phyloP scores from a whole-genome alignment of 2,888 invertebrate species.

The Pecten maximus region DNA sequence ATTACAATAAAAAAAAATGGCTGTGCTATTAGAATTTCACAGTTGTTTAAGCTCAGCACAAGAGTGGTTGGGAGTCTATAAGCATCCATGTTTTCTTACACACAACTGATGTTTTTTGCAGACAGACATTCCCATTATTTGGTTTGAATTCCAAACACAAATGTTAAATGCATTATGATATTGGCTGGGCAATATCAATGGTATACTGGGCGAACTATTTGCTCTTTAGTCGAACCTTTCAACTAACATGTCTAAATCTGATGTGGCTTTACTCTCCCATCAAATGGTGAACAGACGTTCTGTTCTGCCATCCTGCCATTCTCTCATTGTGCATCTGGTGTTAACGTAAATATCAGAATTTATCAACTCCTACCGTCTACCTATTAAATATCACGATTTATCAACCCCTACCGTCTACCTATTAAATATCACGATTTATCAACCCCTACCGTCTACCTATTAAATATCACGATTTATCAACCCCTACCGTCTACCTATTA shows the following conservation, averaged over 20 bases:
- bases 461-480: too few relatives aligned
- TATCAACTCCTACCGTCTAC: not conserved
- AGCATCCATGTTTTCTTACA: not conserved
- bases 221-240: not conserved
- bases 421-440: too few relatives aligned
- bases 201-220: not conserved
- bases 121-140: not conserved
- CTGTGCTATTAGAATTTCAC: not conserved
- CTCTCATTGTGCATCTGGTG: not conserved
- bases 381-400: not conserved
- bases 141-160: not conserved
- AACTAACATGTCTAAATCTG: not conserved
- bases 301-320: not conserved
- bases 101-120: not conserved
- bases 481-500: too few relatives aligned
- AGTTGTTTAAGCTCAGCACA: not conserved
- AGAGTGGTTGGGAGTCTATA: not conserved
- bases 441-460: too few relatives aligned
- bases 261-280: not conserved
- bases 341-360: not conserved
- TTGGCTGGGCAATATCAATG: not conserved
- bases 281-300: constrained; percentile 9
- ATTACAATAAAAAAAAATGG: not conserved
- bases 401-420: too few relatives aligned
- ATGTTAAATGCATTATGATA: not conserved